These are phyloP conservation scores for Umimayanthus chanpuru DNA, from an alignment of 92 coral and sea anemone genomes.

Conservation along the genomic window DNA sequence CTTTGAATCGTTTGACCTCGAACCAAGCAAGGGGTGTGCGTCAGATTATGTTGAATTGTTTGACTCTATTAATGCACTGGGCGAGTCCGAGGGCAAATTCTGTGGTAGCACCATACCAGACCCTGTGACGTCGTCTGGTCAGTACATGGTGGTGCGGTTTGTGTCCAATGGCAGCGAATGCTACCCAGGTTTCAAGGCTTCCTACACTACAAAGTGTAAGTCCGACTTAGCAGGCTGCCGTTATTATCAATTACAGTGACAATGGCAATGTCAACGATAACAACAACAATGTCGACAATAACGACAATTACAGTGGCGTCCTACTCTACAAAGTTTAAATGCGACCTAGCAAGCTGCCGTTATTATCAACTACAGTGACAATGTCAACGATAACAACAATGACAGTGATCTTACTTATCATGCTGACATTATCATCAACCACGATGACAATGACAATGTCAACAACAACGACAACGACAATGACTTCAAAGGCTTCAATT, in stretches of 20 bases:
- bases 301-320: no score
- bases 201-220: slow-evolving; percentile 59
- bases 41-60: slow-evolving; percentile 68
- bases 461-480: no score
- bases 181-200: slow-evolving; percentile 75
- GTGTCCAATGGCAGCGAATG: slow-evolving; percentile 56
- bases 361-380: no score
- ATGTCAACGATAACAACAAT: no score
- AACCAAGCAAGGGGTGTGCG: slow-evolving; percentile 48
- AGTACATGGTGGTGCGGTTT: slow-evolving; percentile 59
- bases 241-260: not conserved
- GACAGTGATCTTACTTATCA: no score
- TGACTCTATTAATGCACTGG: slow-evolving; percentile 51
- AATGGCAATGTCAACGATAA: no score
- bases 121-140: slow-evolving; percentile 44
- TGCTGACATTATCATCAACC: no score
- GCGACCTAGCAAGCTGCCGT: no score
- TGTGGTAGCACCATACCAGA: slow-evolving; percentile 69
- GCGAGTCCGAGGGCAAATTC: slow-evolving; percentile 59
- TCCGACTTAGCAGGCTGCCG: not conserved
- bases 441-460: no score
- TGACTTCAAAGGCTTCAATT: no score
- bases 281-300: no score
- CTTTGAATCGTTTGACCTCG: slow-evolving; percentile 60
- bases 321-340: no score